Evolutionary conservation across 1,140 invertebrate genomes (phyloP).

Genomic region (Helicorthomorpha holstii): DNA sequence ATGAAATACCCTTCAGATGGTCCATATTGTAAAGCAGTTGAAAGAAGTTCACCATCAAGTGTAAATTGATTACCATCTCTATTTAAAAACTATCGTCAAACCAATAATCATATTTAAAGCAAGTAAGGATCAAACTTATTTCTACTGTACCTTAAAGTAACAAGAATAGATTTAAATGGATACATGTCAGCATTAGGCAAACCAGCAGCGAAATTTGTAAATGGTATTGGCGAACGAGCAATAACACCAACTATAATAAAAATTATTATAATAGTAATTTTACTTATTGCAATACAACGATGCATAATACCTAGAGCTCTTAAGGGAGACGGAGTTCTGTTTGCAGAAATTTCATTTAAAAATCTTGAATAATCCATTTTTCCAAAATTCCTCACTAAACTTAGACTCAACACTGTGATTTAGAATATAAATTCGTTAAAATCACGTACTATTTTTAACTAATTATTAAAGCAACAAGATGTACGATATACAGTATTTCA

Average conservation of each 20-base stretch:
- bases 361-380: conserved; percentile 22
- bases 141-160: conserved; percentile 32
- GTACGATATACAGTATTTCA: too few relatives aligned
- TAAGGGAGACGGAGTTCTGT: conserved; percentile 21
- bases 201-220: conserved; percentile 41
- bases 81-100: neutral
- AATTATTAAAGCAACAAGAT: too few relatives aligned
- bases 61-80: conserved; percentile 35
- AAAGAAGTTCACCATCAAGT: conserved; percentile 38
- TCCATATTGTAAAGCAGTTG: conserved; percentile 48
- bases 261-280: neutral
- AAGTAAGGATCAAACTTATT: neutral
- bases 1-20: conserved; percentile 43
- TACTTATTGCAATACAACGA: neutral
- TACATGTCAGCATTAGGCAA: conserved; percentile 58
- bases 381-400: neutral
- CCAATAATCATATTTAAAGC: neutral
- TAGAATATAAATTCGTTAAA: too few relatives aligned
- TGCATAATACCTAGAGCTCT: conserved; percentile 19
- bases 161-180: conserved; percentile 45
- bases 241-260: conserved; percentile 3
- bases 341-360: conserved; percentile 16
- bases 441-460: too few relatives aligned
- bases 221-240: neutral
- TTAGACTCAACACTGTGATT: too few relatives aligned